phyloP scores from a whole-genome alignment of 2,888 invertebrate species.

The Harpagoxenus sublaevis region DNA sequence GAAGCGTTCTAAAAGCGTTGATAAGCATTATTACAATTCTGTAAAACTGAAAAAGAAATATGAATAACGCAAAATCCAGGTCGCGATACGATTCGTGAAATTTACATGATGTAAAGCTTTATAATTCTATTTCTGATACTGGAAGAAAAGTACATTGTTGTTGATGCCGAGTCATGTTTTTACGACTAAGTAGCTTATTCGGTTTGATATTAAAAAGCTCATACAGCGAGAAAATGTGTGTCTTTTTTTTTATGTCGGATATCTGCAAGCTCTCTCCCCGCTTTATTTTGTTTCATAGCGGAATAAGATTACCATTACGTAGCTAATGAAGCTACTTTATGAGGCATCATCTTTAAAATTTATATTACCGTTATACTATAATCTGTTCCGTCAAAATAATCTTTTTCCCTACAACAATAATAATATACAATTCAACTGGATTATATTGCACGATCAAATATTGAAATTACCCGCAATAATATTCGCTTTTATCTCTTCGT shows the following conservation, averaged over 20 bases:
- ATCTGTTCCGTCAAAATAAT: slow-evolving; percentile 9
- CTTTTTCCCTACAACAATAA: not conserved
- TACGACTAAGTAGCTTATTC: not conserved
- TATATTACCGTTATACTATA: not conserved
- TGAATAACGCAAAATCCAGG: slow-evolving; percentile 13
- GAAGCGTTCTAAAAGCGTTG: slow-evolving; percentile 29
- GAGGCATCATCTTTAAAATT: not conserved
- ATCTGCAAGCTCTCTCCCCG: not conserved
- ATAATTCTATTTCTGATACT: slow-evolving; percentile 22
- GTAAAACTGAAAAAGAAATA: slow-evolving; percentile 33
- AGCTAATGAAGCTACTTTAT: slow-evolving; percentile 33
- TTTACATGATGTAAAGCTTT: slow-evolving; percentile 15
- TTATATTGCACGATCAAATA: not conserved
- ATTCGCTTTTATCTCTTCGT: no score
- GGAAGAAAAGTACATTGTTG: slow-evolving; percentile 21
- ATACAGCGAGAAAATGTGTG: slow-evolving; percentile 5
- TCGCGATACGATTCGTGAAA: slow-evolving; percentile 12
- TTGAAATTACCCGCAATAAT: not conserved
- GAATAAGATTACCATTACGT: slow-evolving; percentile 20
- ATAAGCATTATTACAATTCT: slow-evolving; percentile 31
- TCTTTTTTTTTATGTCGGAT: slow-evolving; percentile 8
- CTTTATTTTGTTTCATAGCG: slow-evolving; percentile 25
- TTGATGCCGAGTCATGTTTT: slow-evolving; percentile 20
- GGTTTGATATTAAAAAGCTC: slow-evolving; percentile 22
- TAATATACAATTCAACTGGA: not conserved